Conservation (phyloP, 1,140 invertebrate species). For the Sarcophaga peregrina region DNA sequence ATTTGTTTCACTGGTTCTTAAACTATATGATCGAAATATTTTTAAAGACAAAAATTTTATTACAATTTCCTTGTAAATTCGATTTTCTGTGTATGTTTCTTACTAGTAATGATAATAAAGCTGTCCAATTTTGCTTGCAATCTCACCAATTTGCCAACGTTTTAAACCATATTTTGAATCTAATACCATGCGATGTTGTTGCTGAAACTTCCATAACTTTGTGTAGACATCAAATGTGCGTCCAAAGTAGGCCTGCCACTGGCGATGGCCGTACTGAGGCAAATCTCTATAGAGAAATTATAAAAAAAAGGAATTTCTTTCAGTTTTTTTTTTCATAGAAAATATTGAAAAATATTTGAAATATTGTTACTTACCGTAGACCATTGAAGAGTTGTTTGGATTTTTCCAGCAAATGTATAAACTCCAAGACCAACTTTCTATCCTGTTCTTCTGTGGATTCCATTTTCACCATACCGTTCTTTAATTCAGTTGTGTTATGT, state of each 20-base stretch:
- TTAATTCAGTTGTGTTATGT: conserved; percentile 52
- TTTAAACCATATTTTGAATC: conserved; percentile 96
- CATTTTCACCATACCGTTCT: conserved; percentile 70
- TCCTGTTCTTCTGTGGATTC: conserved; percentile 87
- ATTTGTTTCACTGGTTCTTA: conserved; percentile 95
- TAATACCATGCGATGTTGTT: conserved; percentile 91
- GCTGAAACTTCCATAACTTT: conserved; percentile 98
- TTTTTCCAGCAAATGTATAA: conserved; percentile 96
- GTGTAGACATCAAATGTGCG: conserved; percentile 98
- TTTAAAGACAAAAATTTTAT: not conserved
- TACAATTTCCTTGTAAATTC: not conserved
- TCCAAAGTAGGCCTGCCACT: conserved; percentile 98
- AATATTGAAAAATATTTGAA: conserved; percentile 1
- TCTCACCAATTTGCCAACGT: conserved; percentile 98
- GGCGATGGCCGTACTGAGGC: conserved; percentile 96
- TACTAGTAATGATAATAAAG: conserved; percentile 99
- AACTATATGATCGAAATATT: conserved; percentile 69
- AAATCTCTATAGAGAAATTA: conserved; percentile 77
- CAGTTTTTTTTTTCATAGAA: no score
- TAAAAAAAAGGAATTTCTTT: no score
- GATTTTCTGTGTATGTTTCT: conserved; percentile 66
- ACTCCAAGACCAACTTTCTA: conserved; percentile 94
- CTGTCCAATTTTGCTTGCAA: conserved; percentile 98
- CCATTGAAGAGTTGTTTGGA: conserved; percentile 98
- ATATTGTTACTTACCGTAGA: conserved; percentile 75